Conservation (phyloP, 2,888 invertebrate genomes). For the Dichetophora obliterata region DNA sequence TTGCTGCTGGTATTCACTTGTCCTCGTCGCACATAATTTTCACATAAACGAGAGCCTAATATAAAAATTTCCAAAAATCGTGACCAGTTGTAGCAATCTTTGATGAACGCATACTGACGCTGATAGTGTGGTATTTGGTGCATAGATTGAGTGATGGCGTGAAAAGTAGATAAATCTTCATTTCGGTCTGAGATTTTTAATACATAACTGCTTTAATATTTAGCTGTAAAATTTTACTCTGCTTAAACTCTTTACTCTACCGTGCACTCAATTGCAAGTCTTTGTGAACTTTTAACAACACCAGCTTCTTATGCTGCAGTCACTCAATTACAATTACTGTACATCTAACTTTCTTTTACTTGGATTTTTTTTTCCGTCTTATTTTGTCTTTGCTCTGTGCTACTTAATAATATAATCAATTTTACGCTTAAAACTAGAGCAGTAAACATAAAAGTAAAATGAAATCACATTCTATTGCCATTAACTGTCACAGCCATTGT, state of each 20-base stretch:
- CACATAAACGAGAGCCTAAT: conserved; percentile 65
- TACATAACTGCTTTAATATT: too few relatives aligned
- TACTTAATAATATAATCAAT: too few relatives aligned
- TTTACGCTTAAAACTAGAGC: too few relatives aligned
- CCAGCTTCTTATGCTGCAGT: background rate
- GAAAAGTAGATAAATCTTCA: background rate
- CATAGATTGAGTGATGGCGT: background rate
- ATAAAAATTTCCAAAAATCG: conserved; percentile 61
- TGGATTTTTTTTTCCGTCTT: too few relatives aligned
- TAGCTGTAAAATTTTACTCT: too few relatives aligned
- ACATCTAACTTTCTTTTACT: background rate
- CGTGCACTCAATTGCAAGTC: background rate
- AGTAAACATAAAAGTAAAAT: too few relatives aligned
- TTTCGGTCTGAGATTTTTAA: too few relatives aligned
- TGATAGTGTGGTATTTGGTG: background rate
- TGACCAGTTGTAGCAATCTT: conserved; percentile 58
- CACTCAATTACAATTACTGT: background rate
- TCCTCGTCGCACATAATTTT: conserved; percentile 60
- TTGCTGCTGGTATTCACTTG: background rate
- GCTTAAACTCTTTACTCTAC: background rate
- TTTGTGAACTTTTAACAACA: background rate
- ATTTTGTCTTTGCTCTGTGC: too few relatives aligned
- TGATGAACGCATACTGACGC: conserved; percentile 13
- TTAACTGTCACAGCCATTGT: too few relatives aligned
- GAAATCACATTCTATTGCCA: too few relatives aligned